phyloP scores from a whole-genome alignment of 2,888 invertebrate species.

The Heteromurus nitidus region DNA sequence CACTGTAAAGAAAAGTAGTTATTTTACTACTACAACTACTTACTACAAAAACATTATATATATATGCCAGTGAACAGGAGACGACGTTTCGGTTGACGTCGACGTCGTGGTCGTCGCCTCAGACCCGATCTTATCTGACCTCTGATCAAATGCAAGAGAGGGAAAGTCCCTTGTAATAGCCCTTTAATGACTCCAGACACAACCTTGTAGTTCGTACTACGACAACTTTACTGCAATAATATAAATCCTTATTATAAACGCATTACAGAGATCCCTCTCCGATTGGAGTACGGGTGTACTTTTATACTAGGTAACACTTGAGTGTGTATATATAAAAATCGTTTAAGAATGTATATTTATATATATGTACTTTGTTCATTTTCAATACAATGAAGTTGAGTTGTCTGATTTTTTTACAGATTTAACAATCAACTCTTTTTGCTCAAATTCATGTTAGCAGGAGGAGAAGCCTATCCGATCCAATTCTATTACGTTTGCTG shows the following conservation, averaged over 20 bases:
- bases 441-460: conserved; percentile 9
- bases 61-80: conserved; percentile 31
- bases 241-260: conserved; percentile 59
- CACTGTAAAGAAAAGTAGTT: conserved; percentile 4
- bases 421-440: conserved; percentile 5
- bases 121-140: conserved; percentile 73
- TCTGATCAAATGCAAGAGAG: conserved; percentile 71
- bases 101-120: conserved; percentile 71
- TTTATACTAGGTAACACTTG: too few species aligned
- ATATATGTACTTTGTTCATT: not conserved
- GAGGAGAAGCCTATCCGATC: not conserved
- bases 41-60: not conserved
- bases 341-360: too few species aligned
- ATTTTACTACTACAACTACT: conserved; percentile 21
- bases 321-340: too few species aligned
- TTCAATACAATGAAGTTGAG: not conserved
- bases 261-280: conserved; percentile 36
- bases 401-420: not conserved
- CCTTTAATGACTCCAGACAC: conserved; percentile 73
- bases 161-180: conserved; percentile 74
- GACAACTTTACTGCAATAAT: conserved; percentile 56
- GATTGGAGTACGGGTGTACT: not conserved
- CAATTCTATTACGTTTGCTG: not conserved
- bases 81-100: conserved; percentile 62
- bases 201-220: conserved; percentile 48